phyloP scores from a whole-genome alignment of 2,797 vertebrate species.

The Triplophysa bombifrons region DNA sequence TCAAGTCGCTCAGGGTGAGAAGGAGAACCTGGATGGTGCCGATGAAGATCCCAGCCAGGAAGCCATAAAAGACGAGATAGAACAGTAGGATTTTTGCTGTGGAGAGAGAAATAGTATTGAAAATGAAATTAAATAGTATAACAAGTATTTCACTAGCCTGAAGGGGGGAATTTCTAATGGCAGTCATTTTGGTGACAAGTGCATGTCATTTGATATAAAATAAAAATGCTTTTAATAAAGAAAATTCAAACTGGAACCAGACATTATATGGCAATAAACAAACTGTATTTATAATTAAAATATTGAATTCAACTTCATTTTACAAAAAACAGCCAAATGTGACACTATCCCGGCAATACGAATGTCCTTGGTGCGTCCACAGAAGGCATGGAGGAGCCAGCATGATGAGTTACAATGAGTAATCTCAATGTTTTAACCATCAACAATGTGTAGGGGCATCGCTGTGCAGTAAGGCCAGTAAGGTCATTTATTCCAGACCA shows the following conservation, averaged over 20 bases:
- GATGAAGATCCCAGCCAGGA: conserved; percentile 93
- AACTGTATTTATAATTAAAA: not conserved
- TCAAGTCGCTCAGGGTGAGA: conserved; percentile 89
- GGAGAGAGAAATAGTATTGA: conserved; percentile 12
- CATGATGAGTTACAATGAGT: conserved; percentile 24
- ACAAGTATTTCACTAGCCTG: not conserved
- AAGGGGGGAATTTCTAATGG: too few relatives aligned
- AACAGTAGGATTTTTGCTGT: conserved; percentile 93
- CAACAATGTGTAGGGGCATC: conserved; percentile 43
- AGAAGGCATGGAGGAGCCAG: conserved; percentile 14
- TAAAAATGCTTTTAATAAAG: not conserved
- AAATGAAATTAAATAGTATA: too few relatives aligned
- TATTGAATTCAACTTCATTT: conserved; percentile 1
- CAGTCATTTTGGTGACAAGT: not conserved
- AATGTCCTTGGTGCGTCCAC: conserved; percentile 29
- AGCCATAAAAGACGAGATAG: conserved; percentile 93
- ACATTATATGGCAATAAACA: not conserved
- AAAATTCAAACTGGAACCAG: not conserved
- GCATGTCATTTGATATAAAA: not conserved
- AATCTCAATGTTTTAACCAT: conserved; percentile 30
- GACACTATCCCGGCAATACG: not conserved
- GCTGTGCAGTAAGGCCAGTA: conserved; percentile 8
- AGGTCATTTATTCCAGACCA: conserved; percentile 4
- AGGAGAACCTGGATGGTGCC: conserved; percentile 96
- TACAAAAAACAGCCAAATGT: conserved; percentile 13